Evolutionary conservation across 2,797 vertebrate species (phyloP), one percentile per base, ranked within the genome.

Genomic region (Lagorchestes hirsutus): DNA sequence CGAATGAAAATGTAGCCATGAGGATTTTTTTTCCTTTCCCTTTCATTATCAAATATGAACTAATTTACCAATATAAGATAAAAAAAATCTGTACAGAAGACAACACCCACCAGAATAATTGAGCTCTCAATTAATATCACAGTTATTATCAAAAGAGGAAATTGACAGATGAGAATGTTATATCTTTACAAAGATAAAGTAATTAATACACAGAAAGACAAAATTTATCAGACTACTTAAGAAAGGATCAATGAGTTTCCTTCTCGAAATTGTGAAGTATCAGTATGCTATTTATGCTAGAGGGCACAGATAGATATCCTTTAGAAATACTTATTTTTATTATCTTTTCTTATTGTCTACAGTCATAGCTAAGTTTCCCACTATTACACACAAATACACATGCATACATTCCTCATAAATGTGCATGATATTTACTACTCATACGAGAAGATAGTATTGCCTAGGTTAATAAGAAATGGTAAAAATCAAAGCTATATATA

Each of bases 81-180:
- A 91, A 59, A 46, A 50, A 54, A 31, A 54, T 11, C 46, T 40
- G 11, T 28, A 87, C 8, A 40, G 29, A 91, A 91, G 1, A 34
- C 5, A 90, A 34, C 13, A 93, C 91, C 54, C 1, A 40, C 5
- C 58, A 40, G 16, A 14, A 29, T 31, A 16, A 1, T 0, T 57
- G 50, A 54, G 27, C 5, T 2, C n/a, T 90, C 40, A 82, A 82
- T 24, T 82, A 87, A 87, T 82, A 50, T 90, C 90, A 27, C 56
- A 67, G 40, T 46, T 58, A 27, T 54, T 94, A 95, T 92, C 91
- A 92, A 62, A 90, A 96, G 92, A 92, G 91, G 31, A 94, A 55
- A 96, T 91, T 56, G n/a, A 59, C 31, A 4, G 55, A 54, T 40
- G 62, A 82, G 91, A 90, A 29, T n/a, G 34, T 59, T 67, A 16